Base-by-base conservation (phyloP, 2,113 vertebrate genomes). In the Polyodon spathula region DNA sequence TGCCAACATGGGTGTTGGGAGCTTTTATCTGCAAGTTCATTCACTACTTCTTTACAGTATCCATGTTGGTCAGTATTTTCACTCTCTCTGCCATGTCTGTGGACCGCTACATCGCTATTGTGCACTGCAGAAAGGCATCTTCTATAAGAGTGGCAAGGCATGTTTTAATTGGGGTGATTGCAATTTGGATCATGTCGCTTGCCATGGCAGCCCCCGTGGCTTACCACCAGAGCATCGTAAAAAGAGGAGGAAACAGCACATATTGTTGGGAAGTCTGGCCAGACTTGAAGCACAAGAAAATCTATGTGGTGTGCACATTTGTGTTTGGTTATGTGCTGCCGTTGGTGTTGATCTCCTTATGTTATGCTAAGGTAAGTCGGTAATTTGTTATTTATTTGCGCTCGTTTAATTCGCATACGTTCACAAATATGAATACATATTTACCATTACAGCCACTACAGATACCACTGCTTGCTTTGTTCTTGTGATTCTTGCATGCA, bases 51-150 rank as follows among this genome's bases (percentile, higher is more conserved):
- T 97, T 98, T 78, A 98, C 96, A 0, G 90, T 97, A 17, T 97
- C 95, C 60, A 96, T 97, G 95, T 77, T 98, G 72, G 96, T 98
- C 69, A 98, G 96, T 85, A 91, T 97, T 74, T 98, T 98, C 83
- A 97, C 96, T 0, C 81, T 97, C 46, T 93, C 92, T 0, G 95
- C 96, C 44, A 97, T 97, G 96, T 94, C 96, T 0, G 96, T 97
- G 84, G 96, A 97, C 84, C 89, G 96, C 9, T 98, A 97, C 5
- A 81, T 98, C 66, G 96, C 96, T 81, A 92, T 98, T 1, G 96
- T 97, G 68, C 95, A 96, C 76, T 90, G 91, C 11, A 88, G 93
- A n/a, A 96, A 91, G 75, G 89, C 95, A 40, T 90, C 91, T 0
- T 79, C 88, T 5, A 83, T 97, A 66, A 82, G 95, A 0, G 81